Base-by-base conservation (phyloP, 2,113 vertebrate genomes). In the Sinocyclocheilus grahami region DNA sequence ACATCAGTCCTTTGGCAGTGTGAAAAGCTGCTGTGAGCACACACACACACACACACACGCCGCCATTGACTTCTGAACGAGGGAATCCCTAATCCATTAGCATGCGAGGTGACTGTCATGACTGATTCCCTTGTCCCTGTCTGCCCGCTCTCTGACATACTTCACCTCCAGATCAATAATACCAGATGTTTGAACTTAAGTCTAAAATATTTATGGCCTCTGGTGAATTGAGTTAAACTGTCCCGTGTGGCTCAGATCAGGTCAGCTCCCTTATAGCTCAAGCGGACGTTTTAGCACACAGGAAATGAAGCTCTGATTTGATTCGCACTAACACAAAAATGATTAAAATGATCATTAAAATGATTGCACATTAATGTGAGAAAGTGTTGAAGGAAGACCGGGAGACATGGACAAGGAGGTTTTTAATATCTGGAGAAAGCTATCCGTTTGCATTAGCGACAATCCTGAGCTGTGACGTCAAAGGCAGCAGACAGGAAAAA, bases 1-100 rank as follows among this genome's bases (percentile, higher is more conserved):
- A 51, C 55, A 82, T 74, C 79, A 65, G 79, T 86, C 69, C 83
- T 85, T 63, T 82, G 82, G 85, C 85, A 82, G 67, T 69, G 30
- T 74, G 82, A 84, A 84, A 74, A 74, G 48, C 55, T 13, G 20
- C 58, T 37, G 10, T 48, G 27, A 77, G 39, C 39, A 11, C 27
- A 53, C 27, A 27, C 27, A 27, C 27, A 27, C 30, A 33, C 30
- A 11, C 39, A 51, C 13, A 3, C 20, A 42, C 42, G 39, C 72
- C 12, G 27, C 71, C 58, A 22, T 76, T 82, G 42, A 48, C 81
- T 76, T 82, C 24, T 53, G 37, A 63, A 55, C 10, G 10, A 53
- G n/a, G 42, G 67, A 46, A 83, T 24, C 62, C 33, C 30, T 82
- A n/a, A 82, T 62, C 24, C 69, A 82, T 82, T 82, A 76, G 55